These are phyloP conservation scores for Gasterosteus nipponicus DNA, from an alignment of 2,113 vertebrate species.

Conservation along the genomic window DNA sequence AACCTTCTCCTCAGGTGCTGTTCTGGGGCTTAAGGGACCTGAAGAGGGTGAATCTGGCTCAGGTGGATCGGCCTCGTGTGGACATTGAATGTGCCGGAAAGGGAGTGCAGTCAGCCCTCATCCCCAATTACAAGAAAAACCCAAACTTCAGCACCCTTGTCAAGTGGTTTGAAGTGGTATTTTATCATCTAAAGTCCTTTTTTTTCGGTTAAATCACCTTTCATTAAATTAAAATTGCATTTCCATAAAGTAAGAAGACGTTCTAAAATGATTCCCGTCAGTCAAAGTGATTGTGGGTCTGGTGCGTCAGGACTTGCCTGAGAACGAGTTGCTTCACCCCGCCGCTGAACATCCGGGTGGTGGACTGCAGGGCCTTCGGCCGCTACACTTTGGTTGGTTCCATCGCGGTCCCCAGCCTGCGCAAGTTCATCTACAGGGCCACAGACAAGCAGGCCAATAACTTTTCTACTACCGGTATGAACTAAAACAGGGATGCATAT, in stretches of 20 bases:
- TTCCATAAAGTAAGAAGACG: background rate
- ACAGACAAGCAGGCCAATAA: slow-evolving; percentile 82
- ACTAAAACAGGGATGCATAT: background rate
- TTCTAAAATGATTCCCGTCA: background rate
- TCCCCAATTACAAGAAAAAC: slow-evolving; percentile 98
- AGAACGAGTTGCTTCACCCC: slow-evolving; percentile 96
- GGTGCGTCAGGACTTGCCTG: slow-evolving; percentile 88
- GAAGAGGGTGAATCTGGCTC: slow-evolving; percentile 95
- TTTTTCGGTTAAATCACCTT: background rate
- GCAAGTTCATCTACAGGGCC: slow-evolving; percentile 91
- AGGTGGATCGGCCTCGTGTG: slow-evolving; percentile 94
- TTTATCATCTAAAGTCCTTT: background rate
- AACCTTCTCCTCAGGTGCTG: slow-evolving; percentile 82
- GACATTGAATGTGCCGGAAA: slow-evolving; percentile 96
- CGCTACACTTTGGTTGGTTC: slow-evolving; percentile 96
- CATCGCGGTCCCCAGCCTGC: slow-evolving; percentile 88
- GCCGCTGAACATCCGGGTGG: slow-evolving; percentile 94
- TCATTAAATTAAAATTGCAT: background rate
- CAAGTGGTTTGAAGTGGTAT: slow-evolving; percentile 99
- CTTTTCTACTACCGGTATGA: slow-evolving; percentile 84
- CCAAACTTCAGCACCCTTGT: slow-evolving; percentile 97
- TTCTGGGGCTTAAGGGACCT: slow-evolving; percentile 98
- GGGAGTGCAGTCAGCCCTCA: slow-evolving; percentile 93
- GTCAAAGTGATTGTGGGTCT: background rate
- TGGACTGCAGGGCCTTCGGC: slow-evolving; percentile 96